A percentile compares a stretch with the other conserved stretches of the same genome.
phyloP scores from a whole-genome alignment of 2,888 invertebrate species.

The Scaptomyza parva region DNA sequence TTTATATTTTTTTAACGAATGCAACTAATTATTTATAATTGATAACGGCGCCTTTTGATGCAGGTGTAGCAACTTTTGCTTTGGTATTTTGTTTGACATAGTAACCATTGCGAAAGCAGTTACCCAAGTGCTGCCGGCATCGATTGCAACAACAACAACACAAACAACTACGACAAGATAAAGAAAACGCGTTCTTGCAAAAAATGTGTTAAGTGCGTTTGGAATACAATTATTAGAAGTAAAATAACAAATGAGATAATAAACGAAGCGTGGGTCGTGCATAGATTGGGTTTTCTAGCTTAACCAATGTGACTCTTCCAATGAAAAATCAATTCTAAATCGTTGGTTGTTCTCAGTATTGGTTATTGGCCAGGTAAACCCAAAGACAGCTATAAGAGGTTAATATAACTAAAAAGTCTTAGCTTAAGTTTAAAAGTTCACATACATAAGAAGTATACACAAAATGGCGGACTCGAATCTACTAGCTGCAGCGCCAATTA shows the following conservation, averaged over 20 bases:
- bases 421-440: slow-evolving; percentile 41
- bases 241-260: not conserved
- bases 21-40: slow-evolving; percentile 7
- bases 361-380: slow-evolving; percentile 84
- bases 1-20: not conserved
- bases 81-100: slow-evolving; percentile 83
- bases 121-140: slow-evolving; percentile 54
- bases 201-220: slow-evolving; percentile 53
- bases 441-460: slow-evolving; percentile 2
- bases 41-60: slow-evolving; percentile 12
- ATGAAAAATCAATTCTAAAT: slow-evolving; percentile 81
- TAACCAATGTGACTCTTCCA: slow-evolving; percentile 85
- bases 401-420: slow-evolving; percentile 10
- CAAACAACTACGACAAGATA: slow-evolving; percentile 17
- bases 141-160: slow-evolving; percentile 28
- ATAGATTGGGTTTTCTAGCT: slow-evolving; percentile 80
- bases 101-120: slow-evolving; percentile 83
- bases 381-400: slow-evolving; percentile 66
- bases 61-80: slow-evolving; percentile 78
- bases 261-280: slow-evolving; percentile 1
- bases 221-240: slow-evolving; percentile 5
- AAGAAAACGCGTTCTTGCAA: slow-evolving; percentile 48
- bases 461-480: slow-evolving; percentile 33
- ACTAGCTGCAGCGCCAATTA: slow-evolving; percentile 1
- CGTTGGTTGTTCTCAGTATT: slow-evolving; percentile 85